phyloP scores from a whole-genome alignment of 30 jellyfish, hydroid and myxozoan species.

The Clytia hemisphaerica region DNA sequence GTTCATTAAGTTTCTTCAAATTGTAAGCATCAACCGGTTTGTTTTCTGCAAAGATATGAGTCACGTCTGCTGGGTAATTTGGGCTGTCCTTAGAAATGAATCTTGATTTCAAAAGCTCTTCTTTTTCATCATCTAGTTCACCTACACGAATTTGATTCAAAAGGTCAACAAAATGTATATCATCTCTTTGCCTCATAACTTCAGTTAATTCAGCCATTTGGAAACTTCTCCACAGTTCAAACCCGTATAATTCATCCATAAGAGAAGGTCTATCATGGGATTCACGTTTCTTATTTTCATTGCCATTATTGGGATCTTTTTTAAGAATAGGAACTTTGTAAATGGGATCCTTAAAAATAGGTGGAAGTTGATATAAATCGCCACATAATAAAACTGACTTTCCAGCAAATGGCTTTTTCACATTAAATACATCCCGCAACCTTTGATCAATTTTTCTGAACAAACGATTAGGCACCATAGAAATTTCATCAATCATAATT shows the following conservation, averaged over 20 bases:
- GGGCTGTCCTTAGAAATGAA: neutral
- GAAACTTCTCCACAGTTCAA: too few relatives aligned
- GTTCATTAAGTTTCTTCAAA: neutral
- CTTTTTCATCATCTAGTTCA: too few relatives aligned
- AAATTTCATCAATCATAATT: slow-evolving; percentile 1
- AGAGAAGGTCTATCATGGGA: too few relatives aligned
- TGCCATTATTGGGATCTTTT: too few relatives aligned
- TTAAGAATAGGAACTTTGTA: too few relatives aligned
- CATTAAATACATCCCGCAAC: neutral
- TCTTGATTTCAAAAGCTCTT: neutral
- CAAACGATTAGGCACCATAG: slow-evolving; percentile 5
- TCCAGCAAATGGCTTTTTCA: neutral
- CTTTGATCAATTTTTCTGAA: too few relatives aligned
- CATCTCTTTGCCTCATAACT: neutral
- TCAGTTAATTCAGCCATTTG: slow-evolving; percentile 3
- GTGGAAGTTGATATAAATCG: slow-evolving; percentile 8
- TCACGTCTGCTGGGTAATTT: neutral
- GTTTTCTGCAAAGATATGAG: slow-evolving; percentile 3
- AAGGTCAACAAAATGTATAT: neutral
- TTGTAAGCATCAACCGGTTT: neutral
- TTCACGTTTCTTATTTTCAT: too few relatives aligned
- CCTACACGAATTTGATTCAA: neutral
- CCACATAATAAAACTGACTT: neutral
- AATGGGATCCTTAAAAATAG: slow-evolving; percentile 1
- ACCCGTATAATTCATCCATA: too few relatives aligned